These are phyloP conservation scores for Nanorana parkeri DNA, from an alignment of 2,113 vertebrate species.

Conservation along the genomic window DNA sequence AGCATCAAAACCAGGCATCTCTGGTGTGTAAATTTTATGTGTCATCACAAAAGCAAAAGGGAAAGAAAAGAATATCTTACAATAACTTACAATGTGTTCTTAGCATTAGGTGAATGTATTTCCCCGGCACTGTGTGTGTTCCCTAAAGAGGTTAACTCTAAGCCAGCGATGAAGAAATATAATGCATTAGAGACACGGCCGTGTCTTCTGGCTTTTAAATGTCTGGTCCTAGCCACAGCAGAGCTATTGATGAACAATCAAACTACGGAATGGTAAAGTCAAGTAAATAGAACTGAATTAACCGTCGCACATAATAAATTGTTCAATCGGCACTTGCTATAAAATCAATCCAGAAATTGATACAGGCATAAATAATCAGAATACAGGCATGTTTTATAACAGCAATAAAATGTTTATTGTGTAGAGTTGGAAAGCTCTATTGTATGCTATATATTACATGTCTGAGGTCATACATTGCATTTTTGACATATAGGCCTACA, in stretches of 20 bases:
- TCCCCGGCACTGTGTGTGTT: no score
- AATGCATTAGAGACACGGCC: neutral
- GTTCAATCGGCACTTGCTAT: conserved; percentile 24
- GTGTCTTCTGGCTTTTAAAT: neutral
- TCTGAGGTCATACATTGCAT: neutral
- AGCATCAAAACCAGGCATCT: neutral
- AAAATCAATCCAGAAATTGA: conserved; percentile 31
- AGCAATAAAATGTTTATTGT: neutral
- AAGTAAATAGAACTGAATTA: conserved; percentile 29
- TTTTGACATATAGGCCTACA: no score
- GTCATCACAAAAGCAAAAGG: no score
- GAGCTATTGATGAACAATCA: conserved; percentile 24
- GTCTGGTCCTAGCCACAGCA: neutral
- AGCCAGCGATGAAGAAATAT: no score
- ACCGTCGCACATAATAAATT: conserved; percentile 1
- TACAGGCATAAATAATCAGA: conserved; percentile 3
- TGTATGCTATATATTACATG: neutral
- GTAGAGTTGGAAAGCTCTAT: neutral
- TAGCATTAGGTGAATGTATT: no score
- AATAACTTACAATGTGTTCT: no score
- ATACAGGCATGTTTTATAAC: neutral
- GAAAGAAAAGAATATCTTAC: no score
- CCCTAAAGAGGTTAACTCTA: no score
- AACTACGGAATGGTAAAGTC: conserved; percentile 6
- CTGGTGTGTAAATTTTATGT: no score